Evolutionary conservation across 35 echinoderm and acorn worm genomes (phyloP), one percentile per base, ranked within the genome.

Genomic region (Hemicentrotus pulcherrimus): DNA sequence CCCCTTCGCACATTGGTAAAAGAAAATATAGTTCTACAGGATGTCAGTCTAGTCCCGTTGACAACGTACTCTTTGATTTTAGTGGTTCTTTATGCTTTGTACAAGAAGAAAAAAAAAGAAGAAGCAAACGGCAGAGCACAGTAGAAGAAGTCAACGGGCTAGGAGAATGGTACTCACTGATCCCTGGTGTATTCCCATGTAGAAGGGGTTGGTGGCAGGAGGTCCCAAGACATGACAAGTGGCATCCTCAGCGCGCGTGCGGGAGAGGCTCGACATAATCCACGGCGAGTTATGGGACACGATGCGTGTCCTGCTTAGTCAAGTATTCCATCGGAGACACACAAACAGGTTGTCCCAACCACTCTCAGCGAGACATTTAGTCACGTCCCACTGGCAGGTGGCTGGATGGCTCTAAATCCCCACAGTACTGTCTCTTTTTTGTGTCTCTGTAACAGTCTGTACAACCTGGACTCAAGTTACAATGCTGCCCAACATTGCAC

Each of bases 201-300:
- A 50, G 91, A 58, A 31, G 91, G 46, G 48, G 16, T 47, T 47
- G 46, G 45, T 13, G 91, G 91, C 91, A 93, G 91, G 48, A 31
- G 91, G 91, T 93, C 91, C 91, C 91, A 31, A 58, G 91, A 93
- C 91, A 93, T 93, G 91, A 93, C 91, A 93, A 93, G 91, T 93
- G 91, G 91, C 91, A 52, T 93, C 91, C 91, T 93, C 45, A 50
- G 91, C 48, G 48, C 46, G 91, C 48, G 91, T 93, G 91, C 91
- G 91, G 91, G 91, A 93, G 91, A 93, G 91, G 91, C 91, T 93
- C n/a, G 11, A 47, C 32, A 31, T 41, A 16, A 31, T 58, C 48
- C 48, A 58, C 45, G 24, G 46, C 14, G 91, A n/a, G 46, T 35
- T 32, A 45, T 8, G 91, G 91, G 46, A 31, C 91, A 58, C 24